A percentile compares a stretch with the other conserved stretches of the same genome.
Conservation (phyloP, 2,797 vertebrate genomes). For the Oreonectes daqikongensis region DNA sequence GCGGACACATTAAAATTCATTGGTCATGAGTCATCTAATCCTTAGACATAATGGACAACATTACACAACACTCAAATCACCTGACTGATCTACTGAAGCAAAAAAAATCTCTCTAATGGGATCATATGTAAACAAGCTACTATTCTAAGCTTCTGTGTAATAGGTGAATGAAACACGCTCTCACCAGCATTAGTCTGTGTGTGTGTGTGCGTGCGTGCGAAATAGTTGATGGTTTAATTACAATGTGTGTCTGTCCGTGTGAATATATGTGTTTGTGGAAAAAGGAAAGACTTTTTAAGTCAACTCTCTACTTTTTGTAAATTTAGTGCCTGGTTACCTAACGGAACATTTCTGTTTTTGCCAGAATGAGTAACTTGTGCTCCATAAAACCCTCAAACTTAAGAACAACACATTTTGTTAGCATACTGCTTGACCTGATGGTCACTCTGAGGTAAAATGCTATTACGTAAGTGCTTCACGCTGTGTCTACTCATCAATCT, state of each 20-base stretch:
- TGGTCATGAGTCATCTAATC: background rate
- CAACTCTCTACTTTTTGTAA: background rate
- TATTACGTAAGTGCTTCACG: constrained; percentile 23
- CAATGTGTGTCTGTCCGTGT: background rate
- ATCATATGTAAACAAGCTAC: constrained; percentile 52
- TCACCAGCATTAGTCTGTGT: background rate
- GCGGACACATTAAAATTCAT: no score
- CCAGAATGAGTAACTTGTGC: background rate
- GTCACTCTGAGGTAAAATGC: constrained; percentile 11
- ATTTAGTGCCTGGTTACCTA: background rate
- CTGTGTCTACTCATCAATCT: constrained; percentile 12
- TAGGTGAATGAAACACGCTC: constrained; percentile 20
- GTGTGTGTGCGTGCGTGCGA: background rate
- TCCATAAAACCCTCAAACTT: background rate
- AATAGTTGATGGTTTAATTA: constrained; percentile 1
- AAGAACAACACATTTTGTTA: background rate
- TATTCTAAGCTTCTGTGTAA: constrained; percentile 53
- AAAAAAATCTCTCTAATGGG: constrained; percentile 55
- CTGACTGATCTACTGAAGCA: constrained; percentile 49
- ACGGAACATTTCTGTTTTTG: background rate
- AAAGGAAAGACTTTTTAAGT: background rate
- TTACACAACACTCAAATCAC: constrained; percentile 54
- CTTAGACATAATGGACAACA: constrained; percentile 18
- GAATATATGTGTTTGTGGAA: background rate
- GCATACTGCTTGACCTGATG: constrained; percentile 11